Evolutionary conservation across 1,140 invertebrate species (phyloP), one percentile per base, ranked within the genome.

Genomic region (Lordiphosa mommai): DNA sequence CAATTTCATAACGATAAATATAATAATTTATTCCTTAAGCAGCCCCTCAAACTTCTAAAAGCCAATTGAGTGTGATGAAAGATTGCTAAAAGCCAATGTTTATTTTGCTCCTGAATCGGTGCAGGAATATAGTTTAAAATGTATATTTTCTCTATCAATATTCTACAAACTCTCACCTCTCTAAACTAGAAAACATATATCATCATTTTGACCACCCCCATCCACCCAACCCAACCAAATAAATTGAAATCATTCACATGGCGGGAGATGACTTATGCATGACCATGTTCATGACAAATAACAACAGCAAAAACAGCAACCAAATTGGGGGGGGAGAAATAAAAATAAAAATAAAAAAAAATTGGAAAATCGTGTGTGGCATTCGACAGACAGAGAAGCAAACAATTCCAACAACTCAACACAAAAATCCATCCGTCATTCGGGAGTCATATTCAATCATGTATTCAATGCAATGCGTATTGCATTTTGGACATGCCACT

Each of bases 371-470:
- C 74, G 74, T 79, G 74, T 79, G 74, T 80, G 74, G 74, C 65
- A 67, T 67, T 60, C 27, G 29, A 36, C 27, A 67, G 44, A 66
- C 51, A 43, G 41, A 79, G 38, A 50, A 64, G 52, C 50, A 55
- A 51, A 64, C 52, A 63, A 66, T 47, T 66, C 50, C 57, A 66
- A 44, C 51, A 29, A 48, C 46, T 34, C 32, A 13, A 48, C 32
- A 44, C 53, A 71, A 57, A 73, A 65, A 69, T 60, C 59, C 73
- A 80, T 79, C 40, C 77, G 70, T 79, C 73, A 79, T 79, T 53
- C 64, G 20, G 59, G 51, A 80, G 77, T 82, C 74, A 74, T 74
- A 74, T 82, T 79, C 64, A 79, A 79, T 79, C 74, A 67, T 70
- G 71, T 76, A 79, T 79, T 82, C 74, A 70, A 74, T 73, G 55